phyloP scores from a whole-genome alignment of 2,888 invertebrate species.

The Phrixothrix hirtus region DNA sequence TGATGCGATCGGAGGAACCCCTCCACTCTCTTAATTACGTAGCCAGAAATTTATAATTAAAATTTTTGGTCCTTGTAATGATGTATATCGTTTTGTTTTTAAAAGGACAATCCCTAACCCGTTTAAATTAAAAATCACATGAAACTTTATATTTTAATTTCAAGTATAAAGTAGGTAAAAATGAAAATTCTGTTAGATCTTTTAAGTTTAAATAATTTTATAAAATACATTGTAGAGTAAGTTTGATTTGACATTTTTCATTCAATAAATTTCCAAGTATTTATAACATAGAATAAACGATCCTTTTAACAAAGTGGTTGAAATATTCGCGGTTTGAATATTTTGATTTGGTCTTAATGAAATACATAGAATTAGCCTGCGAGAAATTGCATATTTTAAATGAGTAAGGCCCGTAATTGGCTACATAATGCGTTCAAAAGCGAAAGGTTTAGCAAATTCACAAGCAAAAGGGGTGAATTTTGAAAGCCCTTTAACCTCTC shows the following conservation, averaged over 20 bases:
- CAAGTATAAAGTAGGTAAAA: no score
- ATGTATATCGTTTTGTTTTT: conserved; percentile 18
- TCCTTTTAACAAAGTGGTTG: no score
- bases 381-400: conserved; percentile 31
- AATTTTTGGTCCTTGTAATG: conserved; percentile 44
- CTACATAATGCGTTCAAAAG: conserved; percentile 30
- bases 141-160: no score
- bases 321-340: conserved; percentile 17
- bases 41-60: conserved; percentile 52
- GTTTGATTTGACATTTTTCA: no score
- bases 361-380: conserved; percentile 26
- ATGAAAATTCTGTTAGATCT: no score
- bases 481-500: conserved; percentile 46
- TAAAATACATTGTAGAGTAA: no score
- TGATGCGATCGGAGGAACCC: conserved; percentile 43
- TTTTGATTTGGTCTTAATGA: conserved; percentile 26
- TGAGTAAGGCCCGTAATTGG: conserved; percentile 27
- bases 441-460: conserved; percentile 31
- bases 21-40: conserved; percentile 48
- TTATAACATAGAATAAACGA: no score
- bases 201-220: no score
- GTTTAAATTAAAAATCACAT: conserved; percentile 22
- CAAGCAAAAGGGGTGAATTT: conserved; percentile 38
- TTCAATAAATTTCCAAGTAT: no score
- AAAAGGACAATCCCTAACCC: conserved; percentile 18